These are phyloP conservation scores for Halocaridina rubra DNA, from an alignment of 2,888 invertebrate genomes.

Conservation along the genomic window DNA sequence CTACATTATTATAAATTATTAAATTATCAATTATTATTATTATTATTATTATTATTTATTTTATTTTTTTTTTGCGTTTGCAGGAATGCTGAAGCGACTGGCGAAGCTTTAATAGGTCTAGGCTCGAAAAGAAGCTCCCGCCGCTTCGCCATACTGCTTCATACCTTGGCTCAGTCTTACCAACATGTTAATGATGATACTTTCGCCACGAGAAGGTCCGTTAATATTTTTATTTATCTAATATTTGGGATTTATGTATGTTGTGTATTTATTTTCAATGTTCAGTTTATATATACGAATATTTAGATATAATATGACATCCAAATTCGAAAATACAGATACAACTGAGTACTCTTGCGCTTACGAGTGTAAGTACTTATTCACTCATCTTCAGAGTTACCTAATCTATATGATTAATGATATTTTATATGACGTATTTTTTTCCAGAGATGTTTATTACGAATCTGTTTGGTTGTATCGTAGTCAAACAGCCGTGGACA, in stretches of 20 bases:
- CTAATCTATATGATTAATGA: too few relatives aligned
- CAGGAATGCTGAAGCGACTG: not conserved
- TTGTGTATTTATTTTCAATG: not conserved
- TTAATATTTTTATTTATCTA: not conserved
- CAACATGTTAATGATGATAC: not conserved
- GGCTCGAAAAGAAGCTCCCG: not conserved
- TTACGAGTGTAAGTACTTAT: too few relatives aligned
- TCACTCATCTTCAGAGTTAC: too few relatives aligned
- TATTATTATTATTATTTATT: too few relatives aligned
- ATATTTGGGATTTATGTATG: not conserved
- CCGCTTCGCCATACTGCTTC: not conserved
- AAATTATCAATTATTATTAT: too few relatives aligned
- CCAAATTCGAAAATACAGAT: too few relatives aligned
- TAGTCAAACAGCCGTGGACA: slow-evolving; percentile 43
- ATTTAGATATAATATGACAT: too few relatives aligned
- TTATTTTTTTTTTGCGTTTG: too few relatives aligned
- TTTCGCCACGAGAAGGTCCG: slow-evolving; percentile 16
- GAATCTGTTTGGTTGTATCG: slow-evolving; percentile 53
- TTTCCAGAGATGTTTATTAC: slow-evolving; percentile 60
- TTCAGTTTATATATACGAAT: not conserved
- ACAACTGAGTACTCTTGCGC: too few relatives aligned
- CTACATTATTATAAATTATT: too few relatives aligned
- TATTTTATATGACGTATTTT: not conserved
- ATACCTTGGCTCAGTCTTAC: slow-evolving; percentile 15
- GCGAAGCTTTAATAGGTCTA: slow-evolving; percentile 5